A percentile compares a stretch with the other conserved stretches of the same genome.
Conservation (phyloP, 2,888 invertebrate genomes). For the Hydraecia micacea region DNA sequence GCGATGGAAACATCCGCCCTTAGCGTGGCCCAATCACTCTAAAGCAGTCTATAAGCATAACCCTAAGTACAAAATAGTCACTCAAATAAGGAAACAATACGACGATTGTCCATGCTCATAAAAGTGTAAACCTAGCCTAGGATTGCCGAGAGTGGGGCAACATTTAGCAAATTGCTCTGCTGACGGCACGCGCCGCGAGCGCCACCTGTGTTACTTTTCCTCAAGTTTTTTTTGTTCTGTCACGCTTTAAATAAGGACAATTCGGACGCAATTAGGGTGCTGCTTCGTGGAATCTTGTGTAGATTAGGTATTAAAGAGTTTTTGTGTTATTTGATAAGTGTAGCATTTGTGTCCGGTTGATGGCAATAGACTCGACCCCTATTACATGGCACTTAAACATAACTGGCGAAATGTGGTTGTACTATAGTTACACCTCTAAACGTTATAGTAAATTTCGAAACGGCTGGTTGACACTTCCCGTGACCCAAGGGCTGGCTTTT, state of each 20-base stretch:
- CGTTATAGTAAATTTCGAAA: too few species aligned
- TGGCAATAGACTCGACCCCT: background rate
- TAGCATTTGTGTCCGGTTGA: too few species aligned
- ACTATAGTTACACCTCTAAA: background rate
- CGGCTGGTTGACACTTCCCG: too few species aligned
- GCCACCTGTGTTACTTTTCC: constrained; percentile 55
- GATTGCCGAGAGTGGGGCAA: constrained; percentile 55
- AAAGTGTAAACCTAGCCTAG: constrained; percentile 44
- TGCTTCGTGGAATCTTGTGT: background rate
- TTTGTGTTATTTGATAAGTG: too few species aligned
- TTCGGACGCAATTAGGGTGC: too few species aligned
- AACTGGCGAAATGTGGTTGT: background rate
- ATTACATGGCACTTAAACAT: background rate
- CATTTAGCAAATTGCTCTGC: constrained; percentile 72
- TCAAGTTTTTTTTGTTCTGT: constrained; percentile 38
- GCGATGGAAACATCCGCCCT: too few species aligned
- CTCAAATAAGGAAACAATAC: constrained; percentile 45
- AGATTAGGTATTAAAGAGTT: background rate
- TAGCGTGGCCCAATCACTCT: constrained; percentile 24
- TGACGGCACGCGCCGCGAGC: constrained; percentile 35
- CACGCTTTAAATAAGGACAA: constrained; percentile 29
- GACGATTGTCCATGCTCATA: constrained; percentile 50
- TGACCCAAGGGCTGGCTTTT: too few species aligned
- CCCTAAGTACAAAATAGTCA: constrained; percentile 18
- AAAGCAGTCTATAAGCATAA: constrained; percentile 8